Base-by-base conservation (phyloP, 2,113 vertebrate genomes). In the Paedocypris sp. region DNA sequence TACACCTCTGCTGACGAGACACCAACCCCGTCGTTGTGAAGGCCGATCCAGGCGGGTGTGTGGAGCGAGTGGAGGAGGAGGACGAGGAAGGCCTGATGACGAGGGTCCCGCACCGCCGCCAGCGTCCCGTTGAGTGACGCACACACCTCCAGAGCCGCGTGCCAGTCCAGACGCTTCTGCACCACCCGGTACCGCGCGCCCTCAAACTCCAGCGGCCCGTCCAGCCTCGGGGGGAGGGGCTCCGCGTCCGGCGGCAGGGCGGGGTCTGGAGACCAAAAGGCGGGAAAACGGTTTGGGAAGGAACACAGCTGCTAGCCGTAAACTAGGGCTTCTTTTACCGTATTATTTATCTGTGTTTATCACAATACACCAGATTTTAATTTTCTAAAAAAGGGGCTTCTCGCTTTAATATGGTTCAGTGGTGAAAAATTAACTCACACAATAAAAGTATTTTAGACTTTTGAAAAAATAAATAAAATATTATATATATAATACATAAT, bases 121-220 rank as follows among this genome's bases (percentile, higher is more conserved):
- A 99, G 77, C 38, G 83, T 93, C 63, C 87, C 79, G 1, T 95
- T 94, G 49, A 88, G 72, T 68, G 89, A 92, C 62, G 93, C 90
- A 0, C 94, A 99, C 54, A 97, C 77, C 62, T 94, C 82, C 64
- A 95, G 82, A 0, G 94, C 90, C 0, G 93, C 90, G 0, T 82
- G 82, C 95, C 95, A 99, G 74, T 89, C 85, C 65, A 97, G 85
- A 0, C 82, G 85, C 71, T 92, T 93, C 84, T 89, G 85, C 69
- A 98, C 83, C 48, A 97, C 74, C 52, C 86, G 84, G 82, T 97
- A 98, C 25, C 87, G 87, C 65, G 83, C 82, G 10, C 91, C 89
- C 54, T 86, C 84, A 74, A 94, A 90, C 67, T 86, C 87, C 59
- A 97, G 76, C 1, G 82, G 81, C 32, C 84, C 43, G 0, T 79